Evolutionary conservation across 2,888 invertebrate species (phyloP).

Genomic region (Philonicus albiceps): DNA sequence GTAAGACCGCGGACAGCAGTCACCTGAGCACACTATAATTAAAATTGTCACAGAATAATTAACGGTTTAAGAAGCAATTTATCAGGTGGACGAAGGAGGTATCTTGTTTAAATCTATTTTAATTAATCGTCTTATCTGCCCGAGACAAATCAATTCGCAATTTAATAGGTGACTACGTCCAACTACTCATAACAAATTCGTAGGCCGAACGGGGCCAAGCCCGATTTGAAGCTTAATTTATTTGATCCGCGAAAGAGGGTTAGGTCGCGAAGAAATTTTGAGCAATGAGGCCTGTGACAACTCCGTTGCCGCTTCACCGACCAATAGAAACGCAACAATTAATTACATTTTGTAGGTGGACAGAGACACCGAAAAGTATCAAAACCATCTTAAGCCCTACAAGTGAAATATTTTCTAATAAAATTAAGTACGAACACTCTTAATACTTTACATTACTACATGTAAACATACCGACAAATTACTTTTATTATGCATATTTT

Average conservation of each 20-base stretch:
- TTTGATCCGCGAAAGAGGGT: background rate
- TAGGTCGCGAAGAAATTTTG: background rate
- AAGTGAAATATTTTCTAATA: background rate
- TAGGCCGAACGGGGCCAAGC: background rate
- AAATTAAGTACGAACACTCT: too few relatives aligned
- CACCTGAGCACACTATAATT: slow-evolving; percentile 1
- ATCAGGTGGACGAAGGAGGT: background rate
- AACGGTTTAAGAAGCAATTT: slow-evolving; percentile 12
- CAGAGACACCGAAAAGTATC: background rate
- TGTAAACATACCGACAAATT: too few relatives aligned
- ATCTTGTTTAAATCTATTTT: slow-evolving; percentile 20
- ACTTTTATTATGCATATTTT: too few relatives aligned
- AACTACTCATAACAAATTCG: slow-evolving; percentile 27
- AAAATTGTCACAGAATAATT: slow-evolving; percentile 42
- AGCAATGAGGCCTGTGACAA: background rate
- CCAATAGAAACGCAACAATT: background rate
- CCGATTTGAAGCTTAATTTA: background rate
- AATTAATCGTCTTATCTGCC: slow-evolving; percentile 33
- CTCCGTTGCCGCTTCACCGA: background rate
- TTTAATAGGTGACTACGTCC: slow-evolving; percentile 14
- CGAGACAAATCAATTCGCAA: slow-evolving; percentile 19
- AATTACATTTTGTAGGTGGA: background rate
- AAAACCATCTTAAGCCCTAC: background rate
- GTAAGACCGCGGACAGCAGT: background rate
- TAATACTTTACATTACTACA: too few relatives aligned